Base-by-base conservation (phyloP, 2,797 vertebrate species). In the Pelochelys cantorii region DNA sequence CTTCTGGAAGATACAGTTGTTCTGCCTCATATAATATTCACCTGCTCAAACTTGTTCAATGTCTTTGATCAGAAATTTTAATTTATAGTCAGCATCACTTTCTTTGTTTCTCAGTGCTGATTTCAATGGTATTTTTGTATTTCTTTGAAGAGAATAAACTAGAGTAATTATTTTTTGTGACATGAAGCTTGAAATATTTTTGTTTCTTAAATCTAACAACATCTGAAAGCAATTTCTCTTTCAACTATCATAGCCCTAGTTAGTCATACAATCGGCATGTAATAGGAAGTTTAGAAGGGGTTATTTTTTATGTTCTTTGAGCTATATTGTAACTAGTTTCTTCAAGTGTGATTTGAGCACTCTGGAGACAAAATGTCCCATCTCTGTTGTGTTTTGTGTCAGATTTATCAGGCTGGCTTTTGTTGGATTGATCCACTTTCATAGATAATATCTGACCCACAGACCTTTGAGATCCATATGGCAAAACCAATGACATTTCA, bases 251-350 rank as follows among this genome's bases (percentile, higher is more conserved):
- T 88, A 8, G 8, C 37, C 80, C 81, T 65, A 81, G 48, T 81
- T 54, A 53, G 79, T 85, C 34, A 27, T 84, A 82, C 53, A 88
- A 74, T 71, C 34, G 53, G 31, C 37, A 34, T n/a, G 75, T 79
- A 82, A 68, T 83, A 75, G 82, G 95, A 92, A 80, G 79, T 80
- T 89, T 79, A 71, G 78, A 88, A 84, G 74, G 25, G 88, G 54
- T n/a, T 68, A 9, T 87, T 94, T 87, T 93, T 95, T 29, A 25
- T 92, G 88, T 94, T 95, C n/a, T 89, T 93, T 20, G 75, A 60
- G 77, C 42, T 81, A 85, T 94, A 88, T 31, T 42, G 80, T 86
- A 92, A 89, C 92, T 91, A 22, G 37, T 89, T 96, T 90, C 37
- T 88, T 96, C 79, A 91, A 89, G 83, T 68, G 87, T 53, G 62